phyloP scores from a whole-genome alignment of 1,140 invertebrate genomes.

The Micrasema longulum region DNA sequence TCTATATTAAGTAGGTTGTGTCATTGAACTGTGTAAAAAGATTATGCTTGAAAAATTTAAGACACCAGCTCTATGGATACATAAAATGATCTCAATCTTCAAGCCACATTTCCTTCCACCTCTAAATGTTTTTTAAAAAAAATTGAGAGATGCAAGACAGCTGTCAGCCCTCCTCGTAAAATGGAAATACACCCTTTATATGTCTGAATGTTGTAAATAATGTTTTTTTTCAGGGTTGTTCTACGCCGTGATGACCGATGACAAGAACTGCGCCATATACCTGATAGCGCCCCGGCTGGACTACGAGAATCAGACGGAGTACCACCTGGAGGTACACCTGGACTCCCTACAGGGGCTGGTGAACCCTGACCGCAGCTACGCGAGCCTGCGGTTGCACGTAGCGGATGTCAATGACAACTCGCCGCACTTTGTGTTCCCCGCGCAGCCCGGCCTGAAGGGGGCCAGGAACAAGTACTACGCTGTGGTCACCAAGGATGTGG shows the following conservation, averaged over 20 bases:
- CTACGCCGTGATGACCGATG: conserved; percentile 77
- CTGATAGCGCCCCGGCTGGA: conserved; percentile 77
- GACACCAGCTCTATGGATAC: too few species aligned
- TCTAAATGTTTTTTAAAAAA: too few species aligned
- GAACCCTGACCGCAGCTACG: conserved; percentile 78
- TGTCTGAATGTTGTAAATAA: too few species aligned
- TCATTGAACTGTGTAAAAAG: too few species aligned
- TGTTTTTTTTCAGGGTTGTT: conserved; percentile 74
- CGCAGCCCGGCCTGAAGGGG: conserved; percentile 61
- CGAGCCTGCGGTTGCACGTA: conserved; percentile 84
- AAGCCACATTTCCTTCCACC: too few species aligned
- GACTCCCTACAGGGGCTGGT: conserved; percentile 81
- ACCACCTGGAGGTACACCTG: conserved; percentile 81
- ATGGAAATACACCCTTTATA: too few species aligned
- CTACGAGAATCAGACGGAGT: conserved; percentile 79
- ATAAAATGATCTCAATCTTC: too few species aligned
- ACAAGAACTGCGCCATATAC: conserved; percentile 82
- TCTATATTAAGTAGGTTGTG: too few species aligned
- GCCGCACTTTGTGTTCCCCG: conserved; percentile 82
- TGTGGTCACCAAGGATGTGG: conserved; percentile 77
- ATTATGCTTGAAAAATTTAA: too few species aligned
- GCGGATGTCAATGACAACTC: conserved; percentile 89
- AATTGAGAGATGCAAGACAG: too few species aligned
- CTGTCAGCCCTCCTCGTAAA: too few species aligned
- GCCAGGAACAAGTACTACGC: conserved; percentile 65